phyloP scores from a whole-genome alignment of 2,113 vertebrate genomes.

The Microtus pennsylvanicus region DNA sequence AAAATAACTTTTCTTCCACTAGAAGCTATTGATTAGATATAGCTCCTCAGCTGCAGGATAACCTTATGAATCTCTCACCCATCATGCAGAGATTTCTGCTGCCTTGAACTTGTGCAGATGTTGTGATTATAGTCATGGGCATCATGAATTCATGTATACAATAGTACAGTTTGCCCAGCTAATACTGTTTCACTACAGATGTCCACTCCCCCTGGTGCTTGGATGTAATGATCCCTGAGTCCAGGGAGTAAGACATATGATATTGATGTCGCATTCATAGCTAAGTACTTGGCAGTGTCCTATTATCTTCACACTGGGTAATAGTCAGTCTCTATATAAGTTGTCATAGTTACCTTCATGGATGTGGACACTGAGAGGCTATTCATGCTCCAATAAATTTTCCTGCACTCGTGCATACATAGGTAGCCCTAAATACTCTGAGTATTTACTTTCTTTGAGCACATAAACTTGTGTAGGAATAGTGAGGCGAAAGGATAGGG shows the following conservation, averaged over 20 bases:
- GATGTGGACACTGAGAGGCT: background rate
- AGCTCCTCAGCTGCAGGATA: background rate
- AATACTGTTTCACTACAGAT: background rate
- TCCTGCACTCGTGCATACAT: background rate
- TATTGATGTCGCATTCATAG: background rate
- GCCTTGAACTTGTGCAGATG: background rate
- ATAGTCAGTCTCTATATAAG: no score
- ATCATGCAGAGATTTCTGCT: background rate
- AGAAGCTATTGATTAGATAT: background rate
- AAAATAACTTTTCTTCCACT: background rate
- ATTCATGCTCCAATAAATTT: no score
- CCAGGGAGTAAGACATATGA: no score
- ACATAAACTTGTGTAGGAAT: background rate
- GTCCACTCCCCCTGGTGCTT: background rate
- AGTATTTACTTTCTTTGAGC: background rate
- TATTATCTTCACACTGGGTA: background rate
- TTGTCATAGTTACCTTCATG: background rate
- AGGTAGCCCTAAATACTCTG: no score
- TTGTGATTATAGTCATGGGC: background rate
- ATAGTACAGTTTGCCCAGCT: background rate
- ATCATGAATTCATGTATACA: background rate
- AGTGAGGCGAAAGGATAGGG: background rate
- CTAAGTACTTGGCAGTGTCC: background rate
- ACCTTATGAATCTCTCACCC: no score
- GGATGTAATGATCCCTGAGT: background rate